Conservation (phyloP, 2,888 invertebrate species). For the Helleia helle region DNA sequence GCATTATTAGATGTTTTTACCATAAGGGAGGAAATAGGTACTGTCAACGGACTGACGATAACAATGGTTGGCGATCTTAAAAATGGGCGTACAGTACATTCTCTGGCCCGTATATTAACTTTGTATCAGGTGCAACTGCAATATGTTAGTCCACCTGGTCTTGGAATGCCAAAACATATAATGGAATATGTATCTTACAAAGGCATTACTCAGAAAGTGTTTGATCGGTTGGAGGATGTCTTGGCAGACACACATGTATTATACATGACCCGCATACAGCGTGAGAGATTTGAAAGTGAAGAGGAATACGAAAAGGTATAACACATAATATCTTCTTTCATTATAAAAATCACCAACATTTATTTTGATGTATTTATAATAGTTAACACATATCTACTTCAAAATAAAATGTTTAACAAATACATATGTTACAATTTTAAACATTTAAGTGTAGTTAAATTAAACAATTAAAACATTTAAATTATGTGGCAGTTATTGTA, state of each 20-base stretch:
- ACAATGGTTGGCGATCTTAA: constrained; percentile 99
- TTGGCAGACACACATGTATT: constrained; percentile 96
- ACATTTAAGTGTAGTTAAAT: too few species aligned
- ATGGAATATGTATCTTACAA: constrained; percentile 83
- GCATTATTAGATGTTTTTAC: constrained; percentile 98
- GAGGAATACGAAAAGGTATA: constrained; percentile 90
- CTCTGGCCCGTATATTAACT: constrained; percentile 93
- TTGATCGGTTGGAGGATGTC: constrained; percentile 85
- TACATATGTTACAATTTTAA: neutral
- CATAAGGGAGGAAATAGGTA: constrained; percentile 98
- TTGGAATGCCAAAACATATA: constrained; percentile 94
- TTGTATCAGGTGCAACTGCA: constrained; percentile 94
- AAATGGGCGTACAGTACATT: constrained; percentile 98
- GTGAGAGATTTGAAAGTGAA: constrained; percentile 88
- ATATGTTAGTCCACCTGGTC: constrained; percentile 90
- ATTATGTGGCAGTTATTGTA: too few species aligned
- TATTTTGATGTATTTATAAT: too few species aligned
- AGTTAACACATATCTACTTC: too few species aligned
- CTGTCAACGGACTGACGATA: constrained; percentile 96
- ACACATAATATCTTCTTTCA: too few species aligned
- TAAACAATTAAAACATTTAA: too few species aligned
- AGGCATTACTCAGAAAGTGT: constrained; percentile 84
- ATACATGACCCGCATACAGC: constrained; percentile 98
- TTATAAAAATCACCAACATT: too few species aligned
- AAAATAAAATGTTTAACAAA: neutral